A percentile compares a stretch with the other conserved stretches of the same genome.
Conservation (phyloP, 1,140 invertebrate genomes). For the Pogonognathellus flavescens region DNA sequence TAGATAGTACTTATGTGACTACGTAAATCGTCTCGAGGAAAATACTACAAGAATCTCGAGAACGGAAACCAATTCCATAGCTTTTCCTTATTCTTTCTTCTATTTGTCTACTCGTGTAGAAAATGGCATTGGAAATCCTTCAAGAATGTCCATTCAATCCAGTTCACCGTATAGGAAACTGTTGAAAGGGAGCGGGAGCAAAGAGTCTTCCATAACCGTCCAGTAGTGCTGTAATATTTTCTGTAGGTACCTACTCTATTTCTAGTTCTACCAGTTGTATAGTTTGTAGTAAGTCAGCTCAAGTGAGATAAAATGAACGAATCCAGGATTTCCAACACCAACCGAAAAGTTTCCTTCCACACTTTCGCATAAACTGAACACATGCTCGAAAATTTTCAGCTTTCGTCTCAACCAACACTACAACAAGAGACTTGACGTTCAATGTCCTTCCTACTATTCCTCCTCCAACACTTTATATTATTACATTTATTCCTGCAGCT, state of each 20-base stretch:
- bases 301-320: background rate
- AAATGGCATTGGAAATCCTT: conserved; percentile 19
- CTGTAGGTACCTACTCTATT: too few species aligned
- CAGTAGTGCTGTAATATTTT: conserved; percentile 18
- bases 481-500: too few species aligned
- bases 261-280: background rate
- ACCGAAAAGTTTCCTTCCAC: too few species aligned
- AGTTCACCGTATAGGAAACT: background rate
- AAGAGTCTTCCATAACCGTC: too few species aligned
- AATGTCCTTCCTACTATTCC: too few species aligned
- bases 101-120: conserved; percentile 7
- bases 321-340: too few species aligned
- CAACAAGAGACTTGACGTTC: too few species aligned
- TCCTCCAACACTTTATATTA: too few species aligned
- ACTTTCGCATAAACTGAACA: too few species aligned
- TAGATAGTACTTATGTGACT: background rate
- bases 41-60: background rate
- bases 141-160: conserved; percentile 12
- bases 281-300: background rate
- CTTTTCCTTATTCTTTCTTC: background rate
- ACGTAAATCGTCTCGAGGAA: background rate
- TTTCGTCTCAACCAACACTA: too few species aligned
- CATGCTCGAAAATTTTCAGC: too few species aligned
- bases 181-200: background rate
- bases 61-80: background rate